Conservation (phyloP, 2,797 vertebrate genomes). For the Spea hammondii region DNA sequence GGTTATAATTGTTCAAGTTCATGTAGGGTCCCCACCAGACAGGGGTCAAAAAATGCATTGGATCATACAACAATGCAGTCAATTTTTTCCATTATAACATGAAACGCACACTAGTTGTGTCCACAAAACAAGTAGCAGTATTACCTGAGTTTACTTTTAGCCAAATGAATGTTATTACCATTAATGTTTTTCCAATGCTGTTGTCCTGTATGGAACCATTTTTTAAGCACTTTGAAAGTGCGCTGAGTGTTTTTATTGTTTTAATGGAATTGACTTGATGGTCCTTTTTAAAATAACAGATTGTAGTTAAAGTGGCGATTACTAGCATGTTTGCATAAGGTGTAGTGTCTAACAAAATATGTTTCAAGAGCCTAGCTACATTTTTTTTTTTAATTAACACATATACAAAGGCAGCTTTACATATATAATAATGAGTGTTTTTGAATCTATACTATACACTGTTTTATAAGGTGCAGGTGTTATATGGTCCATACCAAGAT, state of each 20-base stretch:
- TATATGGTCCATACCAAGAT: too few relatives aligned
- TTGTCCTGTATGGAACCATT: conserved; percentile 29
- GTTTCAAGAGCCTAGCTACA: neutral
- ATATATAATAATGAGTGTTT: conserved; percentile 5
- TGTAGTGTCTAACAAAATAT: conserved; percentile 14
- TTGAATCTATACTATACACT: neutral
- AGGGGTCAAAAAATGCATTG: conserved; percentile 64
- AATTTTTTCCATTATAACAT: conserved; percentile 43
- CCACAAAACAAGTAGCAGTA: conserved; percentile 36
- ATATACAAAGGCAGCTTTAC: neutral
- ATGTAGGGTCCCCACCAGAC: conserved; percentile 76
- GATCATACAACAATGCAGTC: conserved; percentile 37
- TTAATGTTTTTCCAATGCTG: conserved; percentile 33
- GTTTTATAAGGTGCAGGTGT: too few relatives aligned
- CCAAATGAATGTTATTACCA: conserved; percentile 34
- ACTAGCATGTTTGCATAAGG: conserved; percentile 23
- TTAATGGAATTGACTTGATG: conserved; percentile 28
- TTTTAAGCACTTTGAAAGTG: conserved; percentile 41
- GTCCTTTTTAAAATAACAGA: conserved; percentile 34
- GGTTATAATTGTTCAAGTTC: conserved; percentile 75
- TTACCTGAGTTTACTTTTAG: conserved; percentile 38
- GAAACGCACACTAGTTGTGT: conserved; percentile 43
- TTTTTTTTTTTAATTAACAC: neutral
- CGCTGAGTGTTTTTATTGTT: conserved; percentile 43
- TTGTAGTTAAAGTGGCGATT: conserved; percentile 30